A percentile compares a stretch with the other conserved stretches of the same genome.
These are phyloP conservation scores for Dryoscopus gambensis DNA, from an alignment of 2,113 vertebrate genomes.

Conservation along the genomic window DNA sequence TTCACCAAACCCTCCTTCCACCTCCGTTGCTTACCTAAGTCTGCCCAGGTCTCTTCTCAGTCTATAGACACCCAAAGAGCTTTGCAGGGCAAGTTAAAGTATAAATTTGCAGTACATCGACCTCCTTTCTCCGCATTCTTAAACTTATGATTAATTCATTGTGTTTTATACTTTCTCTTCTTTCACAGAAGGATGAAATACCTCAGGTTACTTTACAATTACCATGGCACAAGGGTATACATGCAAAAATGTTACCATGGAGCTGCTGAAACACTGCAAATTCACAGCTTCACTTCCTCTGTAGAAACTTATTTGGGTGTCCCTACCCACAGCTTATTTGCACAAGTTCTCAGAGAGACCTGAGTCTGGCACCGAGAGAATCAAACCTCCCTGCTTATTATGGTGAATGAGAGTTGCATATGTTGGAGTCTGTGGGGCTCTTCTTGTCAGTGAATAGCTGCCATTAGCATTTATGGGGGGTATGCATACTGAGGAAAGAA, in stretches of 20 bases:
- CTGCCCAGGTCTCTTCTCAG: not conserved
- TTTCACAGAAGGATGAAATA: constrained; percentile 4
- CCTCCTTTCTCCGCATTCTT: not conserved
- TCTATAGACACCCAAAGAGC: not conserved
- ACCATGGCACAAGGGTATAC: not conserved
- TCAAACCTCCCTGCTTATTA: constrained; percentile 17
- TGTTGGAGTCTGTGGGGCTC: constrained; percentile 57
- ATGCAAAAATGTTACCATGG: constrained; percentile 44
- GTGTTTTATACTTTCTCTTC: not conserved
- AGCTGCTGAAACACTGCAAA: not conserved
- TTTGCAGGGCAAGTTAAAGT: not conserved
- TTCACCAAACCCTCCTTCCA: not conserved
- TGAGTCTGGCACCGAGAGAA: not conserved
- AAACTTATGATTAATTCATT: not conserved
- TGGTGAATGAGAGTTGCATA: not conserved
- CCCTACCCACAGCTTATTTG: constrained; percentile 6
- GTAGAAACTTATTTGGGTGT: not conserved
- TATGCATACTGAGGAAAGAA: constrained; percentile 55
- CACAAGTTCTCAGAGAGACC: not conserved
- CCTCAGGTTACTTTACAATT: constrained; percentile 3
- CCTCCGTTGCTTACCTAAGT: not conserved
- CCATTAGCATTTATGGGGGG: constrained; percentile 65
- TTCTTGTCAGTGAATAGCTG: constrained; percentile 58
- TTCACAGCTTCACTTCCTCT: not conserved
- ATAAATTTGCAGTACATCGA: not conserved